phyloP scores from a whole-genome alignment of 2,113 vertebrate genomes.

The Anser cygnoides region DNA sequence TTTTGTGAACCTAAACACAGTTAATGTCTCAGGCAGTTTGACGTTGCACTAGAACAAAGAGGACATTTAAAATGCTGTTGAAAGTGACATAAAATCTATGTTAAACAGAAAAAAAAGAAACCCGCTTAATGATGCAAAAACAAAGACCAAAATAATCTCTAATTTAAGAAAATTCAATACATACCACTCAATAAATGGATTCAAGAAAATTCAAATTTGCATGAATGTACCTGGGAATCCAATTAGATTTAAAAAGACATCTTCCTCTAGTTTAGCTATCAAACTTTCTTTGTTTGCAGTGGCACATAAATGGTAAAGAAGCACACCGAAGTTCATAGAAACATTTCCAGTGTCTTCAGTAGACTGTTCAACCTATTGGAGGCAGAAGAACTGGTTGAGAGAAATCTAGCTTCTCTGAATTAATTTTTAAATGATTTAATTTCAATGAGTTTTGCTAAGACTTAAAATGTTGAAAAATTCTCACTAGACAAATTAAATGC shows the following conservation, averaged over 20 bases:
- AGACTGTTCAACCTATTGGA: not conserved
- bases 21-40: not conserved
- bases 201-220: not conserved
- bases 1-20: not conserved
- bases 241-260: not conserved
- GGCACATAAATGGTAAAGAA: not conserved
- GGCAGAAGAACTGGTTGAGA: not conserved
- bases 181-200: constrained; percentile 25
- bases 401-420: not conserved
- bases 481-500: not conserved
- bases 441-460: not conserved
- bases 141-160: not conserved
- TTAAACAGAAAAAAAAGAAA: not conserved
- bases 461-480: not conserved
- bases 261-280: not conserved
- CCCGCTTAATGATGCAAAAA: not conserved
- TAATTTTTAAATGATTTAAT: not conserved
- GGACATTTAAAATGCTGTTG: not conserved
- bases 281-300: not conserved
- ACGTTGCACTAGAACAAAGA: not conserved
- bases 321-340: not conserved
- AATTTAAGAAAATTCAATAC: constrained; percentile 3
- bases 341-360: not conserved
- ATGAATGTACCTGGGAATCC: not conserved
- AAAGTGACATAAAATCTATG: not conserved